Conservation (phyloP, 1,140 invertebrate species). For the Heliconius eleuchia region DNA sequence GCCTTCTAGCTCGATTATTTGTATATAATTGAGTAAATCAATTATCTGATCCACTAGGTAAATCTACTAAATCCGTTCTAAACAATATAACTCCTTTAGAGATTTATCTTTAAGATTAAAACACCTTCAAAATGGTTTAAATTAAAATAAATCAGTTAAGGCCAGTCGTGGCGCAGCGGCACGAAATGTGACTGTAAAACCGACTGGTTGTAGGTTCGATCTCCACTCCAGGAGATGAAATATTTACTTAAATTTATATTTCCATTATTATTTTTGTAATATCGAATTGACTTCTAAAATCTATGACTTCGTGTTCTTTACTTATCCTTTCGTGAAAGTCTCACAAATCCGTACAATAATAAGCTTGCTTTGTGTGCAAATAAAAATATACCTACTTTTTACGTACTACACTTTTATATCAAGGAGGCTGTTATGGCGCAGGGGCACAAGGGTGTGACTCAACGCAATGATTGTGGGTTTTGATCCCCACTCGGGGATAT, state of each 20-base stretch:
- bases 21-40: background rate
- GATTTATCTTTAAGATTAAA: background rate
- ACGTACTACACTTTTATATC: too few relatives aligned
- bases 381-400: background rate
- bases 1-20: background rate
- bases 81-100: background rate
- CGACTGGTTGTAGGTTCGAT: too few relatives aligned
- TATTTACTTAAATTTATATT: too few relatives aligned
- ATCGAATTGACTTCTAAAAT: background rate
- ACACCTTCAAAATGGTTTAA: background rate
- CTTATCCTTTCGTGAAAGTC: background rate
- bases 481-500: too few relatives aligned
- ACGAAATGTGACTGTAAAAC: too few relatives aligned
- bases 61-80: background rate
- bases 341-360: background rate
- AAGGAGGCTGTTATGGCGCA: too few relatives aligned
- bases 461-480: too few relatives aligned
- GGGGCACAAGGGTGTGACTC: too few relatives aligned
- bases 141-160: too few relatives aligned
- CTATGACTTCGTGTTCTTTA: background rate
- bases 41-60: background rate
- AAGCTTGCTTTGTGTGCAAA: background rate
- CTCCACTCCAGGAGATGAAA: too few relatives aligned
- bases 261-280: background rate
- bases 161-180: too few relatives aligned